A percentile compares a stretch with the other conserved stretches of the same genome.
Conservation (phyloP, 2,888 invertebrate genomes). For the Alviniconcha strummeri region DNA sequence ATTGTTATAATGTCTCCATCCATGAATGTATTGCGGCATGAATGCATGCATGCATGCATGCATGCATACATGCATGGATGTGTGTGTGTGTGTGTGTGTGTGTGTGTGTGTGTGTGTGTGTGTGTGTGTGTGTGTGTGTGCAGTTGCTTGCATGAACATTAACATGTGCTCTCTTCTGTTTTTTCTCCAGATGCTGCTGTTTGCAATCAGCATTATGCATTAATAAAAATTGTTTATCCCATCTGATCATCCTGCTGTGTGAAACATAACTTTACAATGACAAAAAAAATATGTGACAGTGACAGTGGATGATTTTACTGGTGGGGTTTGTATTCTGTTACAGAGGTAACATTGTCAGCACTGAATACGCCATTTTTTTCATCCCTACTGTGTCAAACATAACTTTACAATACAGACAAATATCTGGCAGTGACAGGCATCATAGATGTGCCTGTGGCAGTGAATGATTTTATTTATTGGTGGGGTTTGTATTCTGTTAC, state of each 20-base stretch:
- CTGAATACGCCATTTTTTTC: neutral
- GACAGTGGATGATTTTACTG: too few relatives aligned
- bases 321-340: too few relatives aligned
- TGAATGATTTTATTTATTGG: neutral
- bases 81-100: conserved; percentile 1
- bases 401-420: neutral
- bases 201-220: too few relatives aligned
- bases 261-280: too few relatives aligned
- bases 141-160: neutral
- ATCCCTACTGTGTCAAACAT: too few relatives aligned
- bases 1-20: neutral
- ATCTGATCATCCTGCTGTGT: neutral
- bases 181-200: neutral
- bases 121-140: neutral
- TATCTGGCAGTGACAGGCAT: neutral
- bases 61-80: neutral
- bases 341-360: neutral
- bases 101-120: conserved; percentile 17
- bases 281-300: too few relatives aligned
- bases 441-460: neutral
- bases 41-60: neutral
- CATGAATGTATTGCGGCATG: neutral
- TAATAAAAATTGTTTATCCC: too few relatives aligned
- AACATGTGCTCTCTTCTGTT: neutral
- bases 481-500: conserved; percentile 38